phyloP scores from a whole-genome alignment of 2,797 vertebrate species.

The Mus minutoides region DNA sequence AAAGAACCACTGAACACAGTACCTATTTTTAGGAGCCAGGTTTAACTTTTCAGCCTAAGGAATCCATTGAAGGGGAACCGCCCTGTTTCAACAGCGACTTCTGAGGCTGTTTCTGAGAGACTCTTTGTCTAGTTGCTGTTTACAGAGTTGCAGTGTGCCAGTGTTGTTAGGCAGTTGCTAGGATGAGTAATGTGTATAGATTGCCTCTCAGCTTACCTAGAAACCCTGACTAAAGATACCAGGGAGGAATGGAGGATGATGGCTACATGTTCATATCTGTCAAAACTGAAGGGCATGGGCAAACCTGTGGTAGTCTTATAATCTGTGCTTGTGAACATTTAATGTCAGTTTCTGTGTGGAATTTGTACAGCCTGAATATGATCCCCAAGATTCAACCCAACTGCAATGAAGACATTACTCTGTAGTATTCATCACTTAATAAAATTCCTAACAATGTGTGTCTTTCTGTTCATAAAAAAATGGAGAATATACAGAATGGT shows the following conservation, averaged over 20 bases:
- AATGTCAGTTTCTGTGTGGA: constrained; percentile 17
- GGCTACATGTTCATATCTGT: background rate
- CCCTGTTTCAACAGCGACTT: background rate
- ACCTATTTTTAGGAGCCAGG: constrained; percentile 7
- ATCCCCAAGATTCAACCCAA: background rate
- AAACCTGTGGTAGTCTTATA: constrained; percentile 17
- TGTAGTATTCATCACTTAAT: background rate
- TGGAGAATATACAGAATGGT: background rate
- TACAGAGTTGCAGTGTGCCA: constrained; percentile 60
- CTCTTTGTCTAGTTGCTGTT: constrained; percentile 67
- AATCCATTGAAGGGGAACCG: background rate
- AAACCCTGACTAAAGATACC: constrained; percentile 16
- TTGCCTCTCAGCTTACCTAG: constrained; percentile 35
- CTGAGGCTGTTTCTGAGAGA: background rate
- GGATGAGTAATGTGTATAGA: constrained; percentile 63
- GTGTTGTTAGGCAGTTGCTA: constrained; percentile 69
- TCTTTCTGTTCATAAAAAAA: constrained; percentile 26
- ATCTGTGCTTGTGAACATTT: constrained; percentile 15
- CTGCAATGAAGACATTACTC: background rate
- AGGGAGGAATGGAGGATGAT: background rate
- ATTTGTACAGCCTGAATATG: background rate
- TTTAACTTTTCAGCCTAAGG: constrained; percentile 29
- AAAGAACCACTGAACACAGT: background rate
- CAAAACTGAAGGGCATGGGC: background rate
- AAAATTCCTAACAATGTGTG: background rate